phyloP scores from a whole-genome alignment of 1,140 invertebrate genomes.

The Sarcophaga peregrina region DNA sequence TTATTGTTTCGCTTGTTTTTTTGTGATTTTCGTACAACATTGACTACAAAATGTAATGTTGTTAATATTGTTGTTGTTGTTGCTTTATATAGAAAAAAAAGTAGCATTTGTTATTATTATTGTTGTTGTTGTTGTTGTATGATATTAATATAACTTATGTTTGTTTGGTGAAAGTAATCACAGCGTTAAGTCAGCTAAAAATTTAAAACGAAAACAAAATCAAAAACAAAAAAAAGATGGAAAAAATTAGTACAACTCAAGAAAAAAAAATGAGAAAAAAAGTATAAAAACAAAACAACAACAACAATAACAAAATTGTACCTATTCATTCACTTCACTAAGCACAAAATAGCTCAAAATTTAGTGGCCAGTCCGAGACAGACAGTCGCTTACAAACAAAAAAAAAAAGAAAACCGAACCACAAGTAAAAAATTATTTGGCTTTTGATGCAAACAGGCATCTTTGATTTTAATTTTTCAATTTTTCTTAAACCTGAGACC shows the following conservation, averaged over 20 bases:
- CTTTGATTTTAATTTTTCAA: too few relatives aligned
- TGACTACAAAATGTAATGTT: neutral
- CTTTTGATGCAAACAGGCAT: too few relatives aligned
- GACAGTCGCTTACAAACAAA: neutral
- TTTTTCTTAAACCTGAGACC: too few relatives aligned
- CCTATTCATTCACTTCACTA: constrained; percentile 15
- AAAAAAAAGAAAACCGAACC: neutral
- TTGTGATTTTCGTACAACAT: neutral
- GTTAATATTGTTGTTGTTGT: neutral
- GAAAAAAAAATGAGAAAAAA: neutral
- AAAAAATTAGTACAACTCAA: neutral
- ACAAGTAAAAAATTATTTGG: too few relatives aligned
- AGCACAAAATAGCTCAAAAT: constrained; percentile 9
- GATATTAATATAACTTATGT: constrained; percentile 4
- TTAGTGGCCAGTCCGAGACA: neutral
- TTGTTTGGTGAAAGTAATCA: constrained; percentile 22
- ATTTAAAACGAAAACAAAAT: neutral
- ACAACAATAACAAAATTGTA: neutral
- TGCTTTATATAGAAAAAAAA: neutral
- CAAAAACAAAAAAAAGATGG: neutral
- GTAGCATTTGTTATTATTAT: neutral
- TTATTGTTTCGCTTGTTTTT: neutral
- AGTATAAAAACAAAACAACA: neutral
- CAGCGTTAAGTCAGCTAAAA: constrained; percentile 9
- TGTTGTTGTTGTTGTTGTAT: neutral